Percentiles rank a stretch among this genome's conserved stretches.
These are phyloP conservation scores for Cochlearius cochlearius DNA, from an alignment of 2,113 vertebrate species.

Conservation along the genomic window DNA sequence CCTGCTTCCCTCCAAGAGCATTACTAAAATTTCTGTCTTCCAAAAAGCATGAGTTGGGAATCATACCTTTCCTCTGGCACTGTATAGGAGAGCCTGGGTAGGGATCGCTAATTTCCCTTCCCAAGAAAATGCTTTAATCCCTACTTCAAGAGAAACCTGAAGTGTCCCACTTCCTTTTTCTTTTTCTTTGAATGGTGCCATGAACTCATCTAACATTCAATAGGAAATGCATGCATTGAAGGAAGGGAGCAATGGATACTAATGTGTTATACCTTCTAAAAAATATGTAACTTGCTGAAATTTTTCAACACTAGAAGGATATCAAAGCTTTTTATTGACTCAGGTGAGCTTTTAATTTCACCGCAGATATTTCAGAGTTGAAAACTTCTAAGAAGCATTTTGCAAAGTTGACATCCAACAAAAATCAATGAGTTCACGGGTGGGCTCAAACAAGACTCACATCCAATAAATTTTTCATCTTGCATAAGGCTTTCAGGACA, in stretches of 20 bases:
- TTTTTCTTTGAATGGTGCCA: not conserved
- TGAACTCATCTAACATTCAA: not conserved
- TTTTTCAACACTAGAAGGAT: not conserved
- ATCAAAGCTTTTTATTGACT: not conserved
- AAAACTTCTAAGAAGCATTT: not conserved
- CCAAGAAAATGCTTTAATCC: not conserved
- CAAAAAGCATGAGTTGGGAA: not conserved
- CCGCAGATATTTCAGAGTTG: not conserved
- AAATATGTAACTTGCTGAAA: not conserved
- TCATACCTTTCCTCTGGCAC: not conserved
- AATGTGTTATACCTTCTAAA: not conserved
- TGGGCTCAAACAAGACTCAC: not conserved
- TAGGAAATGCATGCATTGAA: not conserved
- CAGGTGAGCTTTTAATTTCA: not conserved
- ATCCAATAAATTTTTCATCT: conserved; percentile 42
- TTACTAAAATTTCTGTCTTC: not conserved
- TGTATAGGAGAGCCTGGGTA: not conserved
- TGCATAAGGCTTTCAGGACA: not conserved
- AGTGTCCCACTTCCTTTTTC: accelerated
- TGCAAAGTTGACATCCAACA: not conserved
- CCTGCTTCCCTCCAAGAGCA: not conserved
- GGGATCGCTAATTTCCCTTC: not conserved
- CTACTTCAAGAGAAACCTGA: not conserved
- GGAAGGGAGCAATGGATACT: not conserved
- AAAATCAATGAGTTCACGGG: conserved; percentile 26